Percentiles rank a stretch among this genome's conserved stretches.
Conservation (phyloP, 2,113 vertebrate species). For the Strix uralensis region DNA sequence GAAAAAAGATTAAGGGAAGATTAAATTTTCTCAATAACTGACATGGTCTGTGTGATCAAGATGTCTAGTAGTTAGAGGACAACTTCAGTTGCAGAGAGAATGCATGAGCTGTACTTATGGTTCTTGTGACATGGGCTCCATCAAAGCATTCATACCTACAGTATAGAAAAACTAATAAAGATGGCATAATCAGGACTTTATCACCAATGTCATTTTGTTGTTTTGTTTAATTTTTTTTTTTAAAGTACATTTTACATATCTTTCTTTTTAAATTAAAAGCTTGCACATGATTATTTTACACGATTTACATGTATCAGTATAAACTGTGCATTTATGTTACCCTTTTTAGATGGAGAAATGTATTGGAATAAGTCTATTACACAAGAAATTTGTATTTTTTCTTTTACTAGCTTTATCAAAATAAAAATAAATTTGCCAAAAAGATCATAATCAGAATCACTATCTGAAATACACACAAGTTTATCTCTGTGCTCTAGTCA, state of each 20-base stretch:
- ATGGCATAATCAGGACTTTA: neutral
- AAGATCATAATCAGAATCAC: neutral
- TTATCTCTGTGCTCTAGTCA: neutral
- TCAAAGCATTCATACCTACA: neutral
- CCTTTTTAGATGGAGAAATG: neutral
- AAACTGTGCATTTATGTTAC: neutral
- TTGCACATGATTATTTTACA: neutral
- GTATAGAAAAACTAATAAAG: neutral
- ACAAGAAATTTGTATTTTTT: neutral
- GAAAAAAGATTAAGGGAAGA: neutral
- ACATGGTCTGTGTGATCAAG: neutral
- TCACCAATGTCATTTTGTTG: too few relatives aligned
- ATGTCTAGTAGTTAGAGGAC: neutral
- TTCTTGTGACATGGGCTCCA: neutral
- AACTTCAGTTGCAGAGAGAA: neutral
- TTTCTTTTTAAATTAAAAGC: neutral
- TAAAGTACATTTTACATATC: neutral
- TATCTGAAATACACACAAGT: neutral
- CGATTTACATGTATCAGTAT: neutral
- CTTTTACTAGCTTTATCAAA: neutral
- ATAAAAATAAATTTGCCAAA: neutral
- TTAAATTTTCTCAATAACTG: neutral
- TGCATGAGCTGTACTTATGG: fast-evolving
- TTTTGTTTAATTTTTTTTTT: too few relatives aligned
- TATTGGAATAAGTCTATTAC: neutral